Evolutionary conservation across 2,888 invertebrate genomes (phyloP).

Genomic region (Meiosimyza platycephala): DNA sequence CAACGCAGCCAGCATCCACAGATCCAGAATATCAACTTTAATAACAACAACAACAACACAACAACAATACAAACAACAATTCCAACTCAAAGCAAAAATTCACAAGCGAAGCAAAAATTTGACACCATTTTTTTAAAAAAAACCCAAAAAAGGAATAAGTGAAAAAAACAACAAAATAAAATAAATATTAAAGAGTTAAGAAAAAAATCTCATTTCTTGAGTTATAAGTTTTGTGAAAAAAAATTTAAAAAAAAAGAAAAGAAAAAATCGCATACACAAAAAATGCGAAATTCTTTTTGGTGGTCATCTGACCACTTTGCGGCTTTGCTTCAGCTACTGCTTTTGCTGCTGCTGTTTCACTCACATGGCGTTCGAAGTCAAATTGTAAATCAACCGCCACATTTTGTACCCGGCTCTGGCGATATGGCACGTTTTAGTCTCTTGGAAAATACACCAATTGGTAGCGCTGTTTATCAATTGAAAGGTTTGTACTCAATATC

Average conservation of each 20-base stretch:
- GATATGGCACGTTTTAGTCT: slow-evolving; percentile 82
- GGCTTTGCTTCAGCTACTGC: slow-evolving; percentile 45
- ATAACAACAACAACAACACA: neutral
- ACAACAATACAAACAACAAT: slow-evolving; percentile 5
- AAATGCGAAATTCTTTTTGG: slow-evolving; percentile 35
- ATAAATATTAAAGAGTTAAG: neutral
- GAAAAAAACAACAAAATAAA: neutral
- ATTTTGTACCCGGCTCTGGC: slow-evolving; percentile 78
- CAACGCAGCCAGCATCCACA: slow-evolving; percentile 12
- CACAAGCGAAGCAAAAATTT: slow-evolving; percentile 16
- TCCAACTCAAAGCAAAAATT: slow-evolving; percentile 17
- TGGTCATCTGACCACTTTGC: slow-evolving; percentile 41
- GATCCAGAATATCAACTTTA: neutral
- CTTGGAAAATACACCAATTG: slow-evolving; percentile 79
- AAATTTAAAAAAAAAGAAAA: neutral
- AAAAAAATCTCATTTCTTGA: neutral
- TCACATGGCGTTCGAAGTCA: slow-evolving; percentile 64
- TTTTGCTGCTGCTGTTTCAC: slow-evolving; percentile 31
- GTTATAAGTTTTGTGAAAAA: neutral
- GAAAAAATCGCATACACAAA: neutral
- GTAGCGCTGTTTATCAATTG: slow-evolving; percentile 80
- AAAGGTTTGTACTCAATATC: slow-evolving; percentile 70
- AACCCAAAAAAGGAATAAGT: neutral
- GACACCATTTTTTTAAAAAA: slow-evolving; percentile 2
- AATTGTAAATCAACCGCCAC: slow-evolving; percentile 76